Percentiles rank a stretch among this genome's conserved stretches.
Evolutionary conservation across 1,140 invertebrate genomes (phyloP).

Genomic region (Drosophila kurseongensis): DNA sequence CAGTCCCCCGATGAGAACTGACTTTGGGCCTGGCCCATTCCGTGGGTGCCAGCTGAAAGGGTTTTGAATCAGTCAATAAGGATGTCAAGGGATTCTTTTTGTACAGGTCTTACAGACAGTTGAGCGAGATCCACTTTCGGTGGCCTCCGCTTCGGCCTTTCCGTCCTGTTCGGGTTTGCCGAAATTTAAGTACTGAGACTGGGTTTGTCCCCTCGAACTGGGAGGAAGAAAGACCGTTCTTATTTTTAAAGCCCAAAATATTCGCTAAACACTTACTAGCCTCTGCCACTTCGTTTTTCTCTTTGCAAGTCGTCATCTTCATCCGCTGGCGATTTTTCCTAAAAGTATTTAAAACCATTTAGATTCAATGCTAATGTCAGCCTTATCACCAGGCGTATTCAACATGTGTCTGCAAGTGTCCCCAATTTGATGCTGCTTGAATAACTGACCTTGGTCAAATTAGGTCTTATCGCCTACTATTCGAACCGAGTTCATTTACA

Average conservation of each 20-base stretch:
- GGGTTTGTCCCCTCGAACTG: conserved; percentile 89
- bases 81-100: background rate
- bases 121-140: conserved; percentile 89
- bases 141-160: conserved; percentile 91
- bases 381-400: conserved; percentile 29
- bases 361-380: conserved; percentile 70
- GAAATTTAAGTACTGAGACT: conserved; percentile 92
- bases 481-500: conserved; percentile 56
- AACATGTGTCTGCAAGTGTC: conserved; percentile 7
- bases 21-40: conserved; percentile 93
- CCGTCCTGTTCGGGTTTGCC: conserved; percentile 87
- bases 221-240: background rate
- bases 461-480: conserved; percentile 58
- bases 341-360: conserved; percentile 17
- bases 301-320: conserved; percentile 59
- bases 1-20: conserved; percentile 87
- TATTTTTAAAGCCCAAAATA: background rate
- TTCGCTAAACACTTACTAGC: conserved; percentile 63
- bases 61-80: background rate
- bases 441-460: conserved; percentile 76
- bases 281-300: conserved; percentile 70
- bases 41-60: conserved; percentile 87
- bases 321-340: conserved; percentile 52
- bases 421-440: conserved; percentile 22
- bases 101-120: conserved; percentile 88